Base-by-base conservation (phyloP, 2,888 invertebrate genomes). In the Nysson spinosus region DNA sequence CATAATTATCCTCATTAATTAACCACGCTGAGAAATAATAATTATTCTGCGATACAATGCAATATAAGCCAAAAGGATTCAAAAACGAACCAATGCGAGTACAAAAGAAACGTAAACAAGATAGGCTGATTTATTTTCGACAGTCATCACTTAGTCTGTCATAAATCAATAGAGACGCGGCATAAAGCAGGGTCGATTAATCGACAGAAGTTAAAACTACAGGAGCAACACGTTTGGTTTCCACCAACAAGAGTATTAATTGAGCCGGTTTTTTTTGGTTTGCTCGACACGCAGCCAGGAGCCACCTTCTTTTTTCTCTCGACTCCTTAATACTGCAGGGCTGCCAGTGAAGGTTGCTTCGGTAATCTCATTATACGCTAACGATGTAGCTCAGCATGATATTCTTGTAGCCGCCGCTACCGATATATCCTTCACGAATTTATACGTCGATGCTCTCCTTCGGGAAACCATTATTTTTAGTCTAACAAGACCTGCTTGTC, bases 341-440 rank as follows among this genome's bases (percentile, higher is more conserved):
- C 55, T 32, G 37, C 28, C 61, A 47, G 28, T 43, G 47, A 61
- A 34, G 40, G 39, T 40, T 39, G 52, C 56, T 50, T 46, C 67
- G 52, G 75, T 79, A 81, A 81, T 77, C 80, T 81, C 74, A 79
- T 81, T 81, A 80, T 75, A 68, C 72, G 68, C 70, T 77, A 78
- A 81, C 77, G 78, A 79, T 77, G 69, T 66, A 61, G 69, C 79
- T 11, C 78, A 77, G 80, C 77, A 47, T 77, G 80, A 72, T 79
- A 68, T 78, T 77, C 58, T 26, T 14, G 46, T 47, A 51, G 34
- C 60, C 24, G 55, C 50, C 37, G 70, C 70, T 71, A 66, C 70
- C 58, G 51, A 69, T 61, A 19, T 12, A 26, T 26, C 52, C 52
- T 16, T 40, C 37, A 42, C 35, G 28, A 39, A 44, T 39, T 62